These are phyloP conservation scores for Sminthurides aquaticus DNA, from an alignment of 2,888 invertebrate genomes.

Conservation along the genomic window DNA sequence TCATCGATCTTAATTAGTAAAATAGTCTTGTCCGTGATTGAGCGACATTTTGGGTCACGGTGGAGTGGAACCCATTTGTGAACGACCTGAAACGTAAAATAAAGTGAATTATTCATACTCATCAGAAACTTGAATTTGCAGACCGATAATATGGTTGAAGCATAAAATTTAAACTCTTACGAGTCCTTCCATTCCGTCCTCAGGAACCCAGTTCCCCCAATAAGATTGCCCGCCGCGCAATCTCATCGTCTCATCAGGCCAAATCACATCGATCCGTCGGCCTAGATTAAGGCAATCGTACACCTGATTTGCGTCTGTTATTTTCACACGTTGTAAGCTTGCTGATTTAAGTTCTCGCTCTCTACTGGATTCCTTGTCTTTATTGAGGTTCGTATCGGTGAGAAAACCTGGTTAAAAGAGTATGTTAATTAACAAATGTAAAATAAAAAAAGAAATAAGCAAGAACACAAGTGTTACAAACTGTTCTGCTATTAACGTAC, in stretches of 20 bases:
- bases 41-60: slow-evolving; percentile 74
- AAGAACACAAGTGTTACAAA: not conserved
- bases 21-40: slow-evolving; percentile 86
- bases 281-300: slow-evolving; percentile 88
- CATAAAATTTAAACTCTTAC: too few relatives aligned
- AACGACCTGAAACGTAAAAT: slow-evolving; percentile 57
- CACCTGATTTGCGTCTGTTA: slow-evolving; percentile 62
- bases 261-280: slow-evolving; percentile 77
- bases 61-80: slow-evolving; percentile 93
- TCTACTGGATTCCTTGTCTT: slow-evolving; percentile 50
- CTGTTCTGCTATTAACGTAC: slow-evolving; percentile 48
- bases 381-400: slow-evolving; percentile 42
- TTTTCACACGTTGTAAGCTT: slow-evolving; percentile 47
- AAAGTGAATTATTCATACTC: not conserved
- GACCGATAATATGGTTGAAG: too few relatives aligned
- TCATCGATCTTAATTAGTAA: slow-evolving; percentile 88
- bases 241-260: slow-evolving; percentile 57
- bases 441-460: slow-evolving; percentile 9
- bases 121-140: not conserved
- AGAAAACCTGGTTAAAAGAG: slow-evolving; percentile 41
- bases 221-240: slow-evolving; percentile 75
- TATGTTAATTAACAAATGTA: not conserved
- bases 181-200: slow-evolving; percentile 84
- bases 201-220: slow-evolving; percentile 86
- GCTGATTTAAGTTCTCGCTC: slow-evolving; percentile 36